phyloP scores from a whole-genome alignment of 1,140 invertebrate genomes.

The Lepidurus packardi region DNA sequence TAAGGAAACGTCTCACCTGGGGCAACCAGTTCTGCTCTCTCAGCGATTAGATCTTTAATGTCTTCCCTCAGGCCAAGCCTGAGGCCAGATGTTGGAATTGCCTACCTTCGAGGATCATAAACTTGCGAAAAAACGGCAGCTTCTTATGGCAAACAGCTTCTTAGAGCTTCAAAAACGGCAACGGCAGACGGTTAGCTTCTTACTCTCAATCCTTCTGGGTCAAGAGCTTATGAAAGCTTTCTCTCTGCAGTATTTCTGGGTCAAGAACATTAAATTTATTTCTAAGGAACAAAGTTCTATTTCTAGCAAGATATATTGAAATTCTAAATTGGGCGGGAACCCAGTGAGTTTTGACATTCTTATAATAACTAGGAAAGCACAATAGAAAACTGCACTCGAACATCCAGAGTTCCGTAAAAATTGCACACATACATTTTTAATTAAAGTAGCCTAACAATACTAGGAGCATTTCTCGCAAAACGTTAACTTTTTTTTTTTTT shows the following conservation, averaged over 20 bases:
- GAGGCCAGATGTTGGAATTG: neutral
- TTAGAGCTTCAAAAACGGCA: too few species aligned
- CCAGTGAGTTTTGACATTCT: too few species aligned
- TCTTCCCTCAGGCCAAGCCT: neutral
- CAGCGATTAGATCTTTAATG: neutral
- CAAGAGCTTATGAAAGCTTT: too few species aligned
- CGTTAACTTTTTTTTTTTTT: neutral
- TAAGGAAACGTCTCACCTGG: conserved; percentile 4
- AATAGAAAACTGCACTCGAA: neutral
- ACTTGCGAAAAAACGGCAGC: neutral
- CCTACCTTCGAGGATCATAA: neutral
- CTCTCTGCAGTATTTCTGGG: too few species aligned
- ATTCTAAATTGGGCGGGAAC: neutral
- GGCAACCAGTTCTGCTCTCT: neutral
- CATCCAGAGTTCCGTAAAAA: neutral
- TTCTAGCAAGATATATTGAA: neutral
- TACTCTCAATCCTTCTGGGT: neutral
- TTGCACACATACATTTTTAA: conserved; percentile 3
- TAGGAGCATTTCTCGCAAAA: neutral
- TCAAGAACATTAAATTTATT: neutral
- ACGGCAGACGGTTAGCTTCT: neutral
- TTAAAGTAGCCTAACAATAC: neutral
- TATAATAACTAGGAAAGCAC: neutral
- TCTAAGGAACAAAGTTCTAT: neutral
- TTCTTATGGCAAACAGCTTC: too few species aligned